Conservation (phyloP, 2,888 invertebrate genomes). For the Stenodera caucasica region DNA sequence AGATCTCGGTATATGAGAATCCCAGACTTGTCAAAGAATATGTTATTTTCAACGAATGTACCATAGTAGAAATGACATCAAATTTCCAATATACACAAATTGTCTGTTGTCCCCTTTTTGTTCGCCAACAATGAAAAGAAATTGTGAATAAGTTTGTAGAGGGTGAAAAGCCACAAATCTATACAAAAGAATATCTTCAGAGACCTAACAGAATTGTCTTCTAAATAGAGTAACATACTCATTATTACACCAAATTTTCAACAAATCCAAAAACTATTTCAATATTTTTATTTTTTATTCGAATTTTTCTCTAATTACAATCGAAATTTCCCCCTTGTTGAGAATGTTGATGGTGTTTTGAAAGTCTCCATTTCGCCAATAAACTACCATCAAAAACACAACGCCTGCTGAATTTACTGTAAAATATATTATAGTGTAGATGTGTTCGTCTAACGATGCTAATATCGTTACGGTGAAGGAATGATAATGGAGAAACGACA, state of each 20-base stretch:
- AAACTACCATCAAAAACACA: constrained; percentile 37
- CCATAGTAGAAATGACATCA: neutral
- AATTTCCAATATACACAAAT: constrained; percentile 6
- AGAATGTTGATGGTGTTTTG: constrained; percentile 44
- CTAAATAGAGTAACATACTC: neutral
- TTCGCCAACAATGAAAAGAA: constrained; percentile 6
- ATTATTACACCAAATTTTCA: neutral
- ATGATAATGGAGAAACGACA: constrained; percentile 25
- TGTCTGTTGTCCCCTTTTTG: constrained; percentile 4
- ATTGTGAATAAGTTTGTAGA: constrained; percentile 2
- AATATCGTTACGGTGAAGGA: constrained; percentile 16
- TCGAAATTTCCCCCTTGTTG: constrained; percentile 42
- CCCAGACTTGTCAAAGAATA: neutral
- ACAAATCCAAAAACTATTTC: too few relatives aligned
- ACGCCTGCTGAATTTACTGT: constrained; percentile 31
- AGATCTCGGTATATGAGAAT: constrained; percentile 3
- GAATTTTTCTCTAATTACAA: constrained; percentile 46
- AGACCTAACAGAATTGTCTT: neutral
- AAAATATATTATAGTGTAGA: constrained; percentile 18
- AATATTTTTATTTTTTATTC: neutral
- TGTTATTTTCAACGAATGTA: constrained; percentile 2
- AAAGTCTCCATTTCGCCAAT: constrained; percentile 44
- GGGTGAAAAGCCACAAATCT: neutral
- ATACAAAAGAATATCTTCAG: neutral
- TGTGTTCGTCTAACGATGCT: constrained; percentile 14